Evolutionary conservation across 2,888 invertebrate genomes (phyloP).

Genomic region (Pediacus dermestoides): DNA sequence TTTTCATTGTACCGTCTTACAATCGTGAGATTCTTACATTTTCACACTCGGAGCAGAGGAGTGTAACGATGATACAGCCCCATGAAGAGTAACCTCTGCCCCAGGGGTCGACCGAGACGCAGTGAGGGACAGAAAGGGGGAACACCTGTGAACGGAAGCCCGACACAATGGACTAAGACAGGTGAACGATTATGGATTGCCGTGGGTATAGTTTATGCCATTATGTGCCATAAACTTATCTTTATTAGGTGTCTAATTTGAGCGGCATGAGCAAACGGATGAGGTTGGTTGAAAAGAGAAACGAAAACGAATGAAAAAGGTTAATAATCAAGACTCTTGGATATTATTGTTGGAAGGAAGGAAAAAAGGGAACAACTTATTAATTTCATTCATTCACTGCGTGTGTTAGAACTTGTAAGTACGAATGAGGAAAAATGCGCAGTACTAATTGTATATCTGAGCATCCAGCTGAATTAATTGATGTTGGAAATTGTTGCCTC

Average conservation of each 20-base stretch:
- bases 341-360: constrained; percentile 2
- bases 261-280: no score
- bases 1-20: constrained; percentile 31
- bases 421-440: no score
- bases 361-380: not conserved
- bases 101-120: constrained; percentile 22
- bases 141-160: constrained; percentile 43
- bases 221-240: constrained; percentile 6
- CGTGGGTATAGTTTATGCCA: constrained; percentile 1
- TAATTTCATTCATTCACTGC: constrained; percentile 8
- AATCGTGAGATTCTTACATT: constrained; percentile 37
- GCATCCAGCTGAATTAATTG: no score
- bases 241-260: no score
- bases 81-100: constrained; percentile 37
- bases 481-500: no score
- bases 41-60: constrained; percentile 40
- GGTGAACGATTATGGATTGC: constrained; percentile 39
- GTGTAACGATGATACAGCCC: constrained; percentile 34
- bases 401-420: no score
- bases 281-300: no score
- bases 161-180: constrained; percentile 37
- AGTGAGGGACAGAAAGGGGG: constrained; percentile 15
- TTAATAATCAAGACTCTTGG: constrained; percentile 5
- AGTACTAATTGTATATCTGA: no score
- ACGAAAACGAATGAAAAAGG: constrained; percentile 5